Percentiles rank a stretch among this genome's conserved stretches.
Evolutionary conservation across 1,140 invertebrate genomes (phyloP).

Genomic region (Pseudomyrmex cubaensis): DNA sequence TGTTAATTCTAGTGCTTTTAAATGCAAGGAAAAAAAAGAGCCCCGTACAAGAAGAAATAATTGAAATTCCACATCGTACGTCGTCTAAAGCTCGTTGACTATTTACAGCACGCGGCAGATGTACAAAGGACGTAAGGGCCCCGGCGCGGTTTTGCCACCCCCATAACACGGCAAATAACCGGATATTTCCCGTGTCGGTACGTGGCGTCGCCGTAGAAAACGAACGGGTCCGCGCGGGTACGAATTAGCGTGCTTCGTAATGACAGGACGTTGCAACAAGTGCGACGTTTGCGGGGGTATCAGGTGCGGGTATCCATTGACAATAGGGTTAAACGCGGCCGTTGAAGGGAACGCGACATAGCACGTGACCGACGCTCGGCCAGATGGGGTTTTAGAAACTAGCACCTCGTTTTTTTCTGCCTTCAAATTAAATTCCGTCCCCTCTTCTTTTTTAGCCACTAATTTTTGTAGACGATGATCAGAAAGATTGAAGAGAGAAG

Average conservation of each 20-base stretch:
- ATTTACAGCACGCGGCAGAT: constrained; percentile 67
- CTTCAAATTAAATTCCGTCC: neutral
- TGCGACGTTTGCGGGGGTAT: constrained; percentile 73
- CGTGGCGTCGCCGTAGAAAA: constrained; percentile 71
- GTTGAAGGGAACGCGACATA: constrained; percentile 49
- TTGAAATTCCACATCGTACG: constrained; percentile 69
- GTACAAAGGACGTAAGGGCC: constrained; percentile 25
- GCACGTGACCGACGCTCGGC: constrained; percentile 65
- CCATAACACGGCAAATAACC: constrained; percentile 70
- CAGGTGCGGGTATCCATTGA: constrained; percentile 72
- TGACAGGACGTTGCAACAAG: constrained; percentile 76
- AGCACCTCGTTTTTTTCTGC: constrained; percentile 1
- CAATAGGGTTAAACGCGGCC: constrained; percentile 57
- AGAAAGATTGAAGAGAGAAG: neutral
- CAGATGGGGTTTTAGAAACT: constrained; percentile 37
- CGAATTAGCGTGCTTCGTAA: constrained; percentile 75
- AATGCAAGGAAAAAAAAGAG: constrained; percentile 13
- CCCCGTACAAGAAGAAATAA: constrained; percentile 58
- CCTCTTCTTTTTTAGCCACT: neutral
- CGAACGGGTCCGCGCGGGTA: constrained; percentile 57
- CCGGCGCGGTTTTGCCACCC: constrained; percentile 60
- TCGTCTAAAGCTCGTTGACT: constrained; percentile 64
- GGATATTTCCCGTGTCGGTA: constrained; percentile 79
- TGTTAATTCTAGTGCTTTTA: too few relatives aligned
- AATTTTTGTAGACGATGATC: neutral